Evolutionary conservation across 2,797 vertebrate genomes (phyloP).

Genomic region (Anguilla anguilla): DNA sequence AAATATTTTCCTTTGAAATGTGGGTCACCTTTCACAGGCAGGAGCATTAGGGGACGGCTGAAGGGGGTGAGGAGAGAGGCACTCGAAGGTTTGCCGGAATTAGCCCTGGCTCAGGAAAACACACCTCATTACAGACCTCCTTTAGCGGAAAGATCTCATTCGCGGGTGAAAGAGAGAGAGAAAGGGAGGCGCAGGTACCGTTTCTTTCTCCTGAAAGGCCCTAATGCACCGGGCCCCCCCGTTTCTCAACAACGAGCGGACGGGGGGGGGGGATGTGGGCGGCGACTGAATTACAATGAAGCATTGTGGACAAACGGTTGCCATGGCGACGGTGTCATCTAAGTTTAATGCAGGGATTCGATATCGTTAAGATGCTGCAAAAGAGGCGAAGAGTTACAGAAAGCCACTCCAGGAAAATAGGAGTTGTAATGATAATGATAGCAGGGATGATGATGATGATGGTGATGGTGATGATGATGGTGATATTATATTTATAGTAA

Average conservation of each 20-base stretch:
- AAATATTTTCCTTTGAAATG: not conserved
- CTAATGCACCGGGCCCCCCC: not conserved
- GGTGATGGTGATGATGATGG: not conserved
- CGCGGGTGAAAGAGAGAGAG: not conserved
- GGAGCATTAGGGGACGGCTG: not conserved
- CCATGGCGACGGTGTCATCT: constrained; percentile 31
- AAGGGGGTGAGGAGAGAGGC: not conserved
- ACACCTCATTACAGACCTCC: not conserved
- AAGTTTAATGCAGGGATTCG: constrained; percentile 32
- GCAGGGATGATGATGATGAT: no score
- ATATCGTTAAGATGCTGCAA: constrained; percentile 14
- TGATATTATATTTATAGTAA: not conserved
- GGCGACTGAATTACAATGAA: constrained; percentile 28
- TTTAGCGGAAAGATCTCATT: not conserved
- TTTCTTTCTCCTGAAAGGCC: not conserved
- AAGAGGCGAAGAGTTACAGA: not conserved
- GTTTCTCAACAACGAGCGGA: not conserved
- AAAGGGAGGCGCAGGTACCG: not conserved
- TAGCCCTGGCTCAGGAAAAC: not conserved
- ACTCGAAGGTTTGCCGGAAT: not conserved
- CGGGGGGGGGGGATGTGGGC: no score
- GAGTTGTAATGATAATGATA: not conserved
- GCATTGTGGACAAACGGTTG: constrained; percentile 33
- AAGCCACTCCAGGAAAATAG: not conserved
- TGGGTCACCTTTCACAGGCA: not conserved